phyloP scores from a whole-genome alignment of 2,797 vertebrate species.

The Salmo trutta region DNA sequence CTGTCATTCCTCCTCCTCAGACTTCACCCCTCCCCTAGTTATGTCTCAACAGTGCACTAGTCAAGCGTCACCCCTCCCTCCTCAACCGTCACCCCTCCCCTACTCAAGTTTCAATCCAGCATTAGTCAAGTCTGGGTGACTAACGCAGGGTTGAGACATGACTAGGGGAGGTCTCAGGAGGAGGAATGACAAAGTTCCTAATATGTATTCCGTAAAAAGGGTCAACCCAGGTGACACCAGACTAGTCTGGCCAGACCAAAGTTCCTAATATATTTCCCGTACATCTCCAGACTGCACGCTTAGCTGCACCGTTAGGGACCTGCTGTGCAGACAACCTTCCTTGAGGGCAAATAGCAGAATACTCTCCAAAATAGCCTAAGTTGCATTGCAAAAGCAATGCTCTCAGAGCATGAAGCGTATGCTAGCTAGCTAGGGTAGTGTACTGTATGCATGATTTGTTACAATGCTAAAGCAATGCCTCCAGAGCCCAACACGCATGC shows the following conservation, averaged over 20 bases:
- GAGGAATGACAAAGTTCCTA: background rate
- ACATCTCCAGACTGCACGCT: background rate
- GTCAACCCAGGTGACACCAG: too few species aligned
- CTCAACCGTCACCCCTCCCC: too few species aligned
- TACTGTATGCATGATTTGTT: too few species aligned
- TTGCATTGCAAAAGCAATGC: background rate
- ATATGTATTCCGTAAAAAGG: background rate
- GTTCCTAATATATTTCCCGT: background rate
- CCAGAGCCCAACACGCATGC: background rate
- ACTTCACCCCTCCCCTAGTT: too few species aligned
- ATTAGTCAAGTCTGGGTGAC: too few species aligned
- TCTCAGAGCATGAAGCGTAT: background rate
- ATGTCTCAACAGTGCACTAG: too few species aligned
- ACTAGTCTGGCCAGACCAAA: too few species aligned
- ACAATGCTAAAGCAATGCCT: too few species aligned
- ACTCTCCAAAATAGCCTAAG: background rate
- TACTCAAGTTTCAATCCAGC: too few species aligned
- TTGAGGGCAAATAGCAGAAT: background rate
- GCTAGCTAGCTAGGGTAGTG: too few species aligned
- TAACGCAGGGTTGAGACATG: background rate
- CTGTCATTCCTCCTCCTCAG: too few species aligned
- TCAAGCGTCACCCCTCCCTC: too few species aligned
- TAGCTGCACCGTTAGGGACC: background rate
- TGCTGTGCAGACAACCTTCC: background rate
- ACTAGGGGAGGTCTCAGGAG: background rate